Conservation (phyloP, 2,888 invertebrate genomes). For the Calameuta filiformis region DNA sequence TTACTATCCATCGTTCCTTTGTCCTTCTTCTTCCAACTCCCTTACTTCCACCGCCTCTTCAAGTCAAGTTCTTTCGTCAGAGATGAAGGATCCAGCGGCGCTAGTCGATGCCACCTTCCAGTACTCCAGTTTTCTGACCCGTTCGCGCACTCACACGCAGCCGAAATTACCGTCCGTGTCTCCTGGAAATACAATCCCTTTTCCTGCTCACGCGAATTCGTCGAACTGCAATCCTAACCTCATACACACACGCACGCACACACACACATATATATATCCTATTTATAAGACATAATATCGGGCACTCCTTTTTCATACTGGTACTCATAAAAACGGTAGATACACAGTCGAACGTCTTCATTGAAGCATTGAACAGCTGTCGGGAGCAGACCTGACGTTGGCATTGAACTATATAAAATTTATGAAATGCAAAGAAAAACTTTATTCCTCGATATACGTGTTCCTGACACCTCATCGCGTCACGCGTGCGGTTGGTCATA, state of each 20-base stretch:
- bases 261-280: no score
- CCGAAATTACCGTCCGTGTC: neutral
- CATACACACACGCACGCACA: no score
- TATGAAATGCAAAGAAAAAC: neutral
- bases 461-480: no score
- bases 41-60: neutral
- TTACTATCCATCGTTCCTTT: neutral
- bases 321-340: neutral
- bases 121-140: neutral
- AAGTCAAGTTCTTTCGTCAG: neutral
- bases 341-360: neutral
- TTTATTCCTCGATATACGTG: no score
- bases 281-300: neutral
- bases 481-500: neutral
- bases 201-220: constrained; percentile 5
- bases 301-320: neutral
- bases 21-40: neutral
- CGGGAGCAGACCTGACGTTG: neutral
- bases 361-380: neutral
- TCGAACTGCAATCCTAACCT: neutral
- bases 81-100: neutral
- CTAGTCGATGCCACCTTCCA: neutral
- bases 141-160: neutral
- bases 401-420: neutral
- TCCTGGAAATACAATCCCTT: neutral